Evolutionary conservation across 2,888 invertebrate genomes (phyloP), one percentile per base, ranked within the genome.

Genomic region (Cinara cedri): DNA sequence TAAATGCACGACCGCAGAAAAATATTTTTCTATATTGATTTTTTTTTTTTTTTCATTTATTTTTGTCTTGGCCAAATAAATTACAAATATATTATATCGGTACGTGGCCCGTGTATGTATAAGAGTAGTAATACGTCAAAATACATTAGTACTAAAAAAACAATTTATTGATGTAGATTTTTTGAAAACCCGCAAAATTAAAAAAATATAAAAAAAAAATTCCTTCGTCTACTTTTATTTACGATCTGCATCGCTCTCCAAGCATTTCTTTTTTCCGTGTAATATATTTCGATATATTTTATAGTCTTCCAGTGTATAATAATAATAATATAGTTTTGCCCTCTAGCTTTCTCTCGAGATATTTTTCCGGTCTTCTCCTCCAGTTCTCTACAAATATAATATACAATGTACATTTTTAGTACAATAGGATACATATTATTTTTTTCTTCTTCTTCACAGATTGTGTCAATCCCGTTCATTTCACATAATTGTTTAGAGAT

Each of bases 401-500:
- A n/a, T 70, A 55, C 21, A 55, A 42, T 54, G 21, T 70, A 42
- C 9, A 42, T 72, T 57, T 65, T 60, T 49, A 60, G 26, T 24
- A 60, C 46, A 60, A 60, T 49, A 60, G 46, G 60, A 60, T n/a
- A 49, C 26, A 26, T 34, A 34, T 34, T 34, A 34, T 26, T 60
- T 60, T 49, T 60, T 72, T 13, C 57, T 46, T 26, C 19, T 60
- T 49, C 49, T 46, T 21, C 62, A 21, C 71, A 46, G 24, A 49
- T 60, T 26, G 26, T 46, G 57, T 60, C 44, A 72, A 57, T 72
- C 24, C 55, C 60, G n/a, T 42, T n/a, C 44, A 11, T 72, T 72
- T 57, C 57, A 57, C 13, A 26, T 49, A 49, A 72, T 72, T 72
- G 24, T 42, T 55, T 57, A 13, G 21, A 65, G 3, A 34, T 34